A percentile compares a stretch with the other conserved stretches of the same genome.
Evolutionary conservation across 2,113 vertebrate genomes (phyloP).

Genomic region (Nothobranchius furzeri): DNA sequence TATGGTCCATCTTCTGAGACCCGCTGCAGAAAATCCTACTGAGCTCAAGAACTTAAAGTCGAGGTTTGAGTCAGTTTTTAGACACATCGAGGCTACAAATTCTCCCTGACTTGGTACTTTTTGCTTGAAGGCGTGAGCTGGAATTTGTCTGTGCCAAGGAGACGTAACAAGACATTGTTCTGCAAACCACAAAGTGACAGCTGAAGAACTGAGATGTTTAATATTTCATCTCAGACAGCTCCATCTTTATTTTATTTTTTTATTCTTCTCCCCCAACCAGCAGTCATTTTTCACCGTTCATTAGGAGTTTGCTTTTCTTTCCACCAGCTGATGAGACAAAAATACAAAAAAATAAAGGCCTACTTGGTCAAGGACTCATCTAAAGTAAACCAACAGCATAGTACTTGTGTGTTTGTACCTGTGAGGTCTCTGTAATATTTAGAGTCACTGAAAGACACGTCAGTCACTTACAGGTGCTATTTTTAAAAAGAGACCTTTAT

Average conservation of each 20-base stretch:
- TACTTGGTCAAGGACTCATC: conserved; percentile 29
- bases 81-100: conserved; percentile 26
- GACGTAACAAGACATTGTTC: conserved; percentile 45
- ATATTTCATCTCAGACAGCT: conserved; percentile 68
- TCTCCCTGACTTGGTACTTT: conserved; percentile 30
- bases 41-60: conserved; percentile 19
- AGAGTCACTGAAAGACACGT: conserved; percentile 14
- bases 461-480: conserved; percentile 29
- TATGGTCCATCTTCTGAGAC: neutral
- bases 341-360: conserved; percentile 42
- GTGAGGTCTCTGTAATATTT: neutral
- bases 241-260: conserved; percentile 33
- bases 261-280: conserved; percentile 12
- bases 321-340: conserved; percentile 51
- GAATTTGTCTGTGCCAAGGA: conserved; percentile 56
- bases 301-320: conserved; percentile 47
- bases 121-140: conserved; percentile 44
- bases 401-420: too few species aligned
- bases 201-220: conserved; percentile 65
- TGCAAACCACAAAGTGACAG: conserved; percentile 56
- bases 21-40: conserved; percentile 13
- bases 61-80: conserved; percentile 15
- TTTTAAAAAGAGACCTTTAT: conserved; percentile 41
- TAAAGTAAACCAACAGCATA: too few species aligned
- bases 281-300: conserved; percentile 60